Conservation (phyloP, 2,797 vertebrate genomes). For the Microchirus variegatus region DNA sequence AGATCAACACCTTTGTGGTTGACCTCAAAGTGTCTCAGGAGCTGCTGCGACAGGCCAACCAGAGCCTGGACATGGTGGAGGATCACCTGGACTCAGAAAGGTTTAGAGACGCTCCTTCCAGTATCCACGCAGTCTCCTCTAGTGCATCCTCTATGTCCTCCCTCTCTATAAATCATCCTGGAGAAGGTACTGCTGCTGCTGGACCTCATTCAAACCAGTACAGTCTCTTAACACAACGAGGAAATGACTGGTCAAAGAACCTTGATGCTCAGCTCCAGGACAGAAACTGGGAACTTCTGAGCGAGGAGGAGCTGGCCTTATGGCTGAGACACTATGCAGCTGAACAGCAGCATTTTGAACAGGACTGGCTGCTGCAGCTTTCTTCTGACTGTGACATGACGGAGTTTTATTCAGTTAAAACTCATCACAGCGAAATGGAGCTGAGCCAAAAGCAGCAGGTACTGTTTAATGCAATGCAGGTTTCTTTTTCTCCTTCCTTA, state of each 20-base stretch:
- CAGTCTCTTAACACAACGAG: not conserved
- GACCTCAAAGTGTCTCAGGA: conserved; percentile 67
- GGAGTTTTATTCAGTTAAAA: not conserved
- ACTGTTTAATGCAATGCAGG: not conserved
- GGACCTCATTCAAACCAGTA: not conserved
- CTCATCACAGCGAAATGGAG: no score
- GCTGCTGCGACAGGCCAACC: conserved; percentile 49
- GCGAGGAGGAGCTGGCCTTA: not conserved
- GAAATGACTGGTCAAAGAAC: not conserved
- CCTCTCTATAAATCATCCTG: not conserved
- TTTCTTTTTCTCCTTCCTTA: no score
- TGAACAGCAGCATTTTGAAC: not conserved
- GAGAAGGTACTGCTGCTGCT: not conserved
- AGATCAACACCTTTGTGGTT: conserved; percentile 14
- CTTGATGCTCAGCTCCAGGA: conserved; percentile 10
- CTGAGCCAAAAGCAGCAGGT: not conserved
- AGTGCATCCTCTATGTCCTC: not conserved
- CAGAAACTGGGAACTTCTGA: not conserved
- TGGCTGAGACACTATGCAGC: not conserved
- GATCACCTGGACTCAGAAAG: not conserved
- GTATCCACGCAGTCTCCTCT: not conserved
- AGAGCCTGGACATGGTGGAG: not conserved
- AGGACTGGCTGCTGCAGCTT: not conserved
- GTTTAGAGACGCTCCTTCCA: not conserved
- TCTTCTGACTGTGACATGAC: no score